Conservation (phyloP, 1,140 invertebrate genomes). For the Aphaenogaster ashmeadi region DNA sequence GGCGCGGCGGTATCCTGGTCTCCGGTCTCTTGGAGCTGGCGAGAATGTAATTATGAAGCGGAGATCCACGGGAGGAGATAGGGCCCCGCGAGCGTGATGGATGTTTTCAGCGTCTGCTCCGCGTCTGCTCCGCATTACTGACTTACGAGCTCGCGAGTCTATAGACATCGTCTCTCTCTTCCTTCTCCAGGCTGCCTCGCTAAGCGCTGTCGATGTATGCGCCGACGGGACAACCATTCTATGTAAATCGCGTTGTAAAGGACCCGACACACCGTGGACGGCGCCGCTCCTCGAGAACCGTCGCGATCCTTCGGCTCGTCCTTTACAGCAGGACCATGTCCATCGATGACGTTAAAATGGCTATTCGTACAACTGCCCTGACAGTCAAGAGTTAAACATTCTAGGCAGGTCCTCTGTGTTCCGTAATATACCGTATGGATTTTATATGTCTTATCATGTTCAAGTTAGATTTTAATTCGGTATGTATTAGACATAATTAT, state of each 20-base stretch:
- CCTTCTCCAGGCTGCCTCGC: conserved; percentile 22
- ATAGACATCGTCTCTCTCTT: conserved; percentile 70
- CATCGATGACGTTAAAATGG: conserved; percentile 45
- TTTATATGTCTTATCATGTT: neutral
- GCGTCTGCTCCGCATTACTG: conserved; percentile 86
- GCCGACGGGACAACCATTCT: conserved; percentile 82
- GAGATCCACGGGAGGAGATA: conserved; percentile 86
- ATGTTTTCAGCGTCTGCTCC: conserved; percentile 87
- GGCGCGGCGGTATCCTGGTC: conserved; percentile 31
- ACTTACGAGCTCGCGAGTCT: conserved; percentile 79
- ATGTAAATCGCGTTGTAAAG: conserved; percentile 86
- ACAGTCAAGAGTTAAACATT: neutral
- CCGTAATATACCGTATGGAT: neutral
- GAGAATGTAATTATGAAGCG: conserved; percentile 87
- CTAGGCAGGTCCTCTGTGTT: neutral
- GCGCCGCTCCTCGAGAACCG: conserved; percentile 58
- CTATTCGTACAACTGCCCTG: conserved; percentile 2
- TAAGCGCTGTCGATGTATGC: conserved; percentile 79
- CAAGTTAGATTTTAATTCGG: conserved; percentile 1
- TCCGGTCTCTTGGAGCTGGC: conserved; percentile 72
- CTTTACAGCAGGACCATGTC: conserved; percentile 30
- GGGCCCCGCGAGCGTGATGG: conserved; percentile 85
- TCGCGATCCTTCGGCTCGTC: conserved; percentile 45
- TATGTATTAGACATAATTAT: conserved; percentile 1
- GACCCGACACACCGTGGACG: conserved; percentile 82